These are phyloP conservation scores for Pardalotus punctatus DNA, from an alignment of 2,113 vertebrate genomes.

Conservation along the genomic window DNA sequence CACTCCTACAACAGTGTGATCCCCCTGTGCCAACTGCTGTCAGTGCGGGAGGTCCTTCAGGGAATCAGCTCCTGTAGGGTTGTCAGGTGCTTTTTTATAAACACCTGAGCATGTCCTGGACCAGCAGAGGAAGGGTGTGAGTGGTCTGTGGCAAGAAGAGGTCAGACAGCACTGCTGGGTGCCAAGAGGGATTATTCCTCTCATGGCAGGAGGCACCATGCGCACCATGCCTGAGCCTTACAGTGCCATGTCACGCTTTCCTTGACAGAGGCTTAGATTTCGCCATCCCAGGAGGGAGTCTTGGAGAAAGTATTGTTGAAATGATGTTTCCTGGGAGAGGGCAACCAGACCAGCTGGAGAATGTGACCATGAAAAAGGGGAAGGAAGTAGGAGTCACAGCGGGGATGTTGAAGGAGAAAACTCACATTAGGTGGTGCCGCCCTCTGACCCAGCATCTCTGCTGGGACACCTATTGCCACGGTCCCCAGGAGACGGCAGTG, in stretches of 20 bases:
- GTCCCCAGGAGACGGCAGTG: fast-evolving
- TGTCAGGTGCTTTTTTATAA: not conserved
- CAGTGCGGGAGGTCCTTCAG: not conserved
- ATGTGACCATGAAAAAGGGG: not conserved
- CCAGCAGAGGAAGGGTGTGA: not conserved
- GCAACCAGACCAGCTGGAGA: not conserved
- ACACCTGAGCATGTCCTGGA: not conserved
- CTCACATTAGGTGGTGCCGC: not conserved
- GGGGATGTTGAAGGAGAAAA: not conserved
- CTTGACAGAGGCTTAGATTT: fast-evolving
- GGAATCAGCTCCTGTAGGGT: too few relatives aligned
- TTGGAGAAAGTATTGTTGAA: not conserved
- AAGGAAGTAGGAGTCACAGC: not conserved
- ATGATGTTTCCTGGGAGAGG: fast-evolving
- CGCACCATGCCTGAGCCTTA: not conserved
- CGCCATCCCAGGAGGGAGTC: too few relatives aligned
- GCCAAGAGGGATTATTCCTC: not conserved
- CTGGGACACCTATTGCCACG: not conserved
- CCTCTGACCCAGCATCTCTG: not conserved
- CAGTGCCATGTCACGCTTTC: fast-evolving
- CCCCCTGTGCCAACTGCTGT: not conserved
- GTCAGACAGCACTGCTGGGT: not conserved
- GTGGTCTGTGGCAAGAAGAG: not conserved
- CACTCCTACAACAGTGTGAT: not conserved
- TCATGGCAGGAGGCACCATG: not conserved